phyloP scores from a whole-genome alignment of 30 jellyfish, hydroid and myxozoan species.

The Sanderia malayensis region DNA sequence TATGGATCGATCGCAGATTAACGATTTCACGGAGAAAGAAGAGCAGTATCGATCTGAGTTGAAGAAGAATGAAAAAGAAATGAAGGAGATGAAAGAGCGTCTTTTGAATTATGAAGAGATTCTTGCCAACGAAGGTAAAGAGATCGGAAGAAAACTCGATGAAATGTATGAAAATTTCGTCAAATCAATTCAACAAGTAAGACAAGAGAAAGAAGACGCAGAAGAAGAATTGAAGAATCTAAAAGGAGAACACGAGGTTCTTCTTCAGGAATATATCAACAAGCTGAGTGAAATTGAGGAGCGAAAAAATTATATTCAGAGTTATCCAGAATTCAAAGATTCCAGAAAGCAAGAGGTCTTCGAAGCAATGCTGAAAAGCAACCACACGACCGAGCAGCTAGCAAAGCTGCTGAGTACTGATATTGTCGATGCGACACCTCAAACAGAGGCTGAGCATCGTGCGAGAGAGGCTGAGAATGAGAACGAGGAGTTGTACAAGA shows the following conservation, averaged over 20 bases:
- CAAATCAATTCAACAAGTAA: slow-evolving; percentile 22
- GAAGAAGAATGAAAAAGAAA: slow-evolving; percentile 30
- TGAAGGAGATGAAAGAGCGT: slow-evolving; percentile 22
- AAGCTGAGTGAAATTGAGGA: slow-evolving; percentile 16
- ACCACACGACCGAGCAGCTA: slow-evolving; percentile 27
- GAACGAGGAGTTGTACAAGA: slow-evolving; percentile 35
- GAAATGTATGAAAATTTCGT: slow-evolving; percentile 52
- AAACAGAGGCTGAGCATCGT: not conserved
- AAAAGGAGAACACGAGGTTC: slow-evolving; percentile 28
- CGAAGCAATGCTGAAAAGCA: slow-evolving; percentile 29
- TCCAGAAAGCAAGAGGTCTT: slow-evolving; percentile 21
- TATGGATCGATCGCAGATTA: slow-evolving; percentile 5
- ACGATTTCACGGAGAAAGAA: not conserved
- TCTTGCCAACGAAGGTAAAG: slow-evolving; percentile 15
- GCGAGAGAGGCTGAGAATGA: slow-evolving; percentile 10
- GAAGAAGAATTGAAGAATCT: slow-evolving; percentile 31
- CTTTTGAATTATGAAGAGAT: slow-evolving; percentile 25
- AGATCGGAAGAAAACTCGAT: slow-evolving; percentile 45
- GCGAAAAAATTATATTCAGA: not conserved
- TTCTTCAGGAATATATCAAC: slow-evolving; percentile 38
- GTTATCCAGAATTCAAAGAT: not conserved
- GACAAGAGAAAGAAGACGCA: slow-evolving; percentile 23
- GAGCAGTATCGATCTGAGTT: slow-evolving; percentile 34
- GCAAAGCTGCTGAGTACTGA: slow-evolving; percentile 27
- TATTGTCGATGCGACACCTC: slow-evolving; percentile 17